Evolutionary conservation across 2,113 vertebrate species (phyloP), one percentile per base, ranked within the genome.

Genomic region (Gobio gobio): DNA sequence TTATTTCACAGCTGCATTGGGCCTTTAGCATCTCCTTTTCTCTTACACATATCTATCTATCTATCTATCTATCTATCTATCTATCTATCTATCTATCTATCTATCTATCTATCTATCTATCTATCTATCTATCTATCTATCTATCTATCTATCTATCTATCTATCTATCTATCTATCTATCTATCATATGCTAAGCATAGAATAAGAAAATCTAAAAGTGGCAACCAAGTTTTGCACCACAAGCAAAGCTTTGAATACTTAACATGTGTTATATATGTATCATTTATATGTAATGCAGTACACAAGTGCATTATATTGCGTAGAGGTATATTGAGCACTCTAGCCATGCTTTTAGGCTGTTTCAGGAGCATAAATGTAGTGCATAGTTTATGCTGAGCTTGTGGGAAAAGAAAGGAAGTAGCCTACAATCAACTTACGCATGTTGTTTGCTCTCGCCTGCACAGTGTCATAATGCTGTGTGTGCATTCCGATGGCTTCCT

Each of bases 401-500:
- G 12, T 82, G 64, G 64, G 80, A 58, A 72, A 82, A 72, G 80
- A 73, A 7, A 58, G 66, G 26, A 78, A 85, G 66, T 81, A 83
- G 36, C 43, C 6, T 36, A 63, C 81, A 61, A 68, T 47, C 78
- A 79, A 98, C 98, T 98, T 93, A 99, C 98, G 97, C 74, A 99
- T 92, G 90, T 97, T 98, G 84, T 97, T 97, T 83, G 96, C 93
- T 86, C 96, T 95, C 0, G 96, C 93, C 45, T 97, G 96, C 94
- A 96, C 95, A 89, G 95, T 96, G 86, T 98, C 97, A 81, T 95
- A 99, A 89, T 97, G 97, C 86, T 98, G 97, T 0, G 92, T 96
- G 0, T 99, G 97, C 91, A 98, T 97, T 58, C 97, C 97, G 0
- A 98, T 96, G 91, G 96, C 96, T 90, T 98, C 96, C 91, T 99